Evolutionary conservation across 1,140 invertebrate species (phyloP).

Genomic region (Sarcophaga peregrina): DNA sequence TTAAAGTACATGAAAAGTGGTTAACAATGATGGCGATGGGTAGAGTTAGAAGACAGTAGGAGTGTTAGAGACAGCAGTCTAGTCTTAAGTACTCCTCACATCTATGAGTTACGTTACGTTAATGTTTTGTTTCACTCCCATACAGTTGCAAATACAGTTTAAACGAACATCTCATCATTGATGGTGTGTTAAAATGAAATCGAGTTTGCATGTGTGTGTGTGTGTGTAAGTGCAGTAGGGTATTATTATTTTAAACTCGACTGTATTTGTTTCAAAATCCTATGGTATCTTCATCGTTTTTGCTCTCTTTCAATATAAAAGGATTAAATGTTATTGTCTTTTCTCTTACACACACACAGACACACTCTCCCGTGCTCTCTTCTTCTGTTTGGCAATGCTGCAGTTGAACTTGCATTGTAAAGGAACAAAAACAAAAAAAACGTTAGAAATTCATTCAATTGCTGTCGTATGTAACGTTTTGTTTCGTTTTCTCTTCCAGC

Average conservation of each 20-base stretch:
- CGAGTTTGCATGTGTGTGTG: not conserved
- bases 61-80: not conserved
- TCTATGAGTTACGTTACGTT: too few species aligned
- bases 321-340: constrained; percentile 24
- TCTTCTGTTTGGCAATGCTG: not conserved
- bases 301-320: not conserved
- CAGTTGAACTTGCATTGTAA: not conserved
- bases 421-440: not conserved
- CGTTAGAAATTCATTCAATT: not conserved
- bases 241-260: too few species aligned
- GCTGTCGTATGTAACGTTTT: not conserved
- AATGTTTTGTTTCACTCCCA: too few species aligned
- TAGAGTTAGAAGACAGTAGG: not conserved
- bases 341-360: not conserved
- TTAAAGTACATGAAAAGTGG: too few species aligned
- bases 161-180: too few species aligned
- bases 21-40: too few species aligned
- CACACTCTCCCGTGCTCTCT: too few species aligned
- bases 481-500: not conserved
- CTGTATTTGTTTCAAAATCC: constrained; percentile 22
- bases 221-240: too few species aligned
- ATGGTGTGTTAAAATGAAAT: too few species aligned
- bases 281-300: not conserved
- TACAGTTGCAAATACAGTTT: too few species aligned
- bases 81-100: too few species aligned